A percentile compares a stretch with the other conserved stretches of the same genome.
phyloP scores from a whole-genome alignment of 2,113 vertebrate genomes.

The Chloropsis cyanopogon region DNA sequence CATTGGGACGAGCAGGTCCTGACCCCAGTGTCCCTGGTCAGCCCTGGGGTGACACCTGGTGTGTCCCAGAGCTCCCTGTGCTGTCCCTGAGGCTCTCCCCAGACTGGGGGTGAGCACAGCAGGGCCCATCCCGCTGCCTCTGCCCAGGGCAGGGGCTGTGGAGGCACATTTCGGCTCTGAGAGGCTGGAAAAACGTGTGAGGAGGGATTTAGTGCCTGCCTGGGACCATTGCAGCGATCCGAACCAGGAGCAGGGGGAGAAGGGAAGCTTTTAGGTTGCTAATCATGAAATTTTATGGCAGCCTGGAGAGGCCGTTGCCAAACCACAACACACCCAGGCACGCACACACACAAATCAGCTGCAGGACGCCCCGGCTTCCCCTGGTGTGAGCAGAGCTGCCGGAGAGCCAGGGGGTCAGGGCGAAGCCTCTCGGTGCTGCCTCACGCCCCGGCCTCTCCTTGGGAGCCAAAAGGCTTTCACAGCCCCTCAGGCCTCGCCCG shows the following conservation, averaged over 20 bases:
- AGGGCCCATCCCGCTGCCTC: background rate
- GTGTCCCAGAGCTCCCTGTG: rapidly evolving
- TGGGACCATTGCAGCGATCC: background rate
- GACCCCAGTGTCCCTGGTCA: rapidly evolving
- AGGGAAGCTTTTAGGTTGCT: conserved; percentile 46
- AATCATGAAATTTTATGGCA: conserved; percentile 29
- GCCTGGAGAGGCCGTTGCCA: conserved; percentile 33
- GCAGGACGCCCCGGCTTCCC: background rate
- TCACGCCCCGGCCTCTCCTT: background rate
- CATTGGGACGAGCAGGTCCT: background rate
- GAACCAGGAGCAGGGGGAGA: background rate
- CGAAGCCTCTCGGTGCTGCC: background rate
- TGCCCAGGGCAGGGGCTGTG: background rate
- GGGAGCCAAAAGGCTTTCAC: conserved; percentile 37
- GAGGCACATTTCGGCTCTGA: background rate
- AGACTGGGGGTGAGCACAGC: rapidly evolving
- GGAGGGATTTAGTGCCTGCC: conserved; percentile 17
- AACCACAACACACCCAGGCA: background rate
- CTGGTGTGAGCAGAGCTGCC: background rate
- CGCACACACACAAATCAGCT: background rate
- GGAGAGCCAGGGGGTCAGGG: background rate
- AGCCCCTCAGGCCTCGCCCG: conserved; percentile 41
- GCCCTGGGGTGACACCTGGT: rapidly evolving
- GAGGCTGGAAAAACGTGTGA: background rate
- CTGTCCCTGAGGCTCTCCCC: background rate